These are phyloP conservation scores for Coluber constrictor DNA, from an alignment of 2,797 vertebrate species.

Conservation along the genomic window DNA sequence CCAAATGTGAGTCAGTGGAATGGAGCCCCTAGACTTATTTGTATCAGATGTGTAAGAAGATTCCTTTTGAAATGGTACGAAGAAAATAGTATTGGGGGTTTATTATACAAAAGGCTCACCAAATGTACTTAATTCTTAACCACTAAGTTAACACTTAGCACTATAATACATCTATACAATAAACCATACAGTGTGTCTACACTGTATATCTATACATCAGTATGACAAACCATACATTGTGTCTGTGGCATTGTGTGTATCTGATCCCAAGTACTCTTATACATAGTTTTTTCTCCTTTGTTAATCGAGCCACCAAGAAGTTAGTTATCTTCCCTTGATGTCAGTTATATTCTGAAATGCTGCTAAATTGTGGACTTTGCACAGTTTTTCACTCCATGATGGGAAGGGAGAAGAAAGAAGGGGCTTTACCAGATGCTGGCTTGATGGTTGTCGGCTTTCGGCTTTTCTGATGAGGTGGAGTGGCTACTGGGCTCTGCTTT, in stretches of 20 bases:
- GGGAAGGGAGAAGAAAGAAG: neutral
- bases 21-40: neutral
- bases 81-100: neutral
- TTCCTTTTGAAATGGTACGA: neutral
- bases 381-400: neutral
- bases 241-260: neutral
- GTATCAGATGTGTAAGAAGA: neutral
- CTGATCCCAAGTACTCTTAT: neutral
- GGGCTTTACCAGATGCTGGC: neutral
- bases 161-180: neutral
- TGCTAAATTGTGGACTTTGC: neutral
- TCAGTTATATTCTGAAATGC: neutral
- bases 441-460: too few relatives aligned
- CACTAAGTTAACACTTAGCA: neutral
- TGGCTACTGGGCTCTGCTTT: neutral
- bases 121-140: neutral
- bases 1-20: neutral
- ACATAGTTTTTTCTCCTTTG: neutral
- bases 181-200: neutral
- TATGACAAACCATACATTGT: too few relatives aligned
- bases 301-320: neutral
- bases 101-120: neutral
- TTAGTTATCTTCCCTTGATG: neutral
- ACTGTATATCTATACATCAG: too few relatives aligned
- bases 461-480: neutral